Evolutionary conservation across 2,797 vertebrate genomes (phyloP).

Genomic region (Ambastaia sidthimunki): DNA sequence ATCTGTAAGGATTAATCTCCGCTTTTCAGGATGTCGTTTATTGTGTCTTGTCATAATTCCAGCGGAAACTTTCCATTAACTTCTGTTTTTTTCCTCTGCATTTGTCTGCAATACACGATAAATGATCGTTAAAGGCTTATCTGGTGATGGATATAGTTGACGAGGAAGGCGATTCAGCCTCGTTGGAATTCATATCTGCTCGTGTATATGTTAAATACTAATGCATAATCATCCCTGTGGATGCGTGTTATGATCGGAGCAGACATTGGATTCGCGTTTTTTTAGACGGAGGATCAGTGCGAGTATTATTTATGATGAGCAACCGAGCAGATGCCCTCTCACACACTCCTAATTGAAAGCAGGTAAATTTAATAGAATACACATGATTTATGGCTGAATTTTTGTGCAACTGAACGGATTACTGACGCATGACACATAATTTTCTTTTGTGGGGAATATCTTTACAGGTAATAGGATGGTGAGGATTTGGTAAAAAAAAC

Average conservation of each 20-base stretch:
- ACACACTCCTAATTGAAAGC: neutral
- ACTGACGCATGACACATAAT: neutral
- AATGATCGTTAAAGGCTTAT: neutral
- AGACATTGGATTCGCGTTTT: conserved; percentile 11
- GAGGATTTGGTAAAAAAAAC: neutral
- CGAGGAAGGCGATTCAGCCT: conserved; percentile 15
- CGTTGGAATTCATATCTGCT: conserved; percentile 40
- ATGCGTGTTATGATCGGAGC: conserved; percentile 68
- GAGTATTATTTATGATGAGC: neutral
- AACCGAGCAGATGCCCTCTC: conserved; percentile 9
- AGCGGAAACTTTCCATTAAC: conserved; percentile 50
- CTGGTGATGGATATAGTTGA: neutral
- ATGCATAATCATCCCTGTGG: conserved; percentile 57
- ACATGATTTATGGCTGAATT: neutral
- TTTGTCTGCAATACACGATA: conserved; percentile 14
- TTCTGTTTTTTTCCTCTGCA: neutral
- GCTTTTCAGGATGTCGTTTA: neutral
- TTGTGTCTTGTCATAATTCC: conserved; percentile 70
- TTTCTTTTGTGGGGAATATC: neutral
- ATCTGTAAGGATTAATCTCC: neutral
- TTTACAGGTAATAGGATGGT: neutral
- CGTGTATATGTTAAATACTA: conserved; percentile 46
- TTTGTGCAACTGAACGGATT: neutral
- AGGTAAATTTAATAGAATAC: conserved; percentile 18
- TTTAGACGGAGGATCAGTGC: conserved; percentile 4